Percentiles rank a stretch among this genome's conserved stretches.
phyloP scores from a whole-genome alignment of 2,113 vertebrate species.

The Tragulus kanchil region DNA sequence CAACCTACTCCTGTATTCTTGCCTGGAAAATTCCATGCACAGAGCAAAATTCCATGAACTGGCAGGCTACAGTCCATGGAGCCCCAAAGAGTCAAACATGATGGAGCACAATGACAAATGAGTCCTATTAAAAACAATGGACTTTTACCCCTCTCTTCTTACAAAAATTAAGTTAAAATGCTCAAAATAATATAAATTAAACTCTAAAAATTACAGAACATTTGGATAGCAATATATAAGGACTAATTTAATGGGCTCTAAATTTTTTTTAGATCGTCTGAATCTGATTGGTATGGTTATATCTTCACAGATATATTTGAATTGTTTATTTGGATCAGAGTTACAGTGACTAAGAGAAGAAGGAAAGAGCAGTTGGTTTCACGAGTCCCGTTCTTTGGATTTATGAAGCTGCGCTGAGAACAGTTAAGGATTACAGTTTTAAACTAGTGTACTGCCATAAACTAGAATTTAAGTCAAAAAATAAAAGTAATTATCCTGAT shows the following conservation, averaged over 20 bases:
- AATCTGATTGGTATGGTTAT: slow-evolving; percentile 63
- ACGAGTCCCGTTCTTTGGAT: slow-evolving; percentile 11
- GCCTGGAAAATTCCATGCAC: not conserved
- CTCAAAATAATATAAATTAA: not conserved
- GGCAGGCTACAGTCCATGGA: not conserved
- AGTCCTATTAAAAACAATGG: not conserved
- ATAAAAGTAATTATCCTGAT: slow-evolving; percentile 3
- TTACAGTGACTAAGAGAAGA: not conserved
- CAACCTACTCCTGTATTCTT: not conserved
- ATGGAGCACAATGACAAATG: not conserved
- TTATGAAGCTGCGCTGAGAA: not conserved
- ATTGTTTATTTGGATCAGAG: slow-evolving; percentile 61
- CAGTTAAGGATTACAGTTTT: not conserved
- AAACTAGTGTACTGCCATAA: slow-evolving; percentile 1
- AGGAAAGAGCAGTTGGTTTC: slow-evolving; percentile 26
- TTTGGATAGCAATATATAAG: slow-evolving; percentile 6
- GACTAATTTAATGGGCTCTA: slow-evolving; percentile 57
- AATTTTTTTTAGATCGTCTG: slow-evolving; percentile 60
- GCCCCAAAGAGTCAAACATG: not conserved
- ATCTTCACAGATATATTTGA: not conserved
- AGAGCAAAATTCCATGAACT: not conserved
- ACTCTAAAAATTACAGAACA: not conserved
- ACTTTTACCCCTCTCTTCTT: not conserved
- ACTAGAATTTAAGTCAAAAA: not conserved
- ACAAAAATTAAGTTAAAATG: slow-evolving; percentile 28